These are phyloP conservation scores for Syngnathus rostellatus DNA, from an alignment of 2,797 vertebrate genomes.

Conservation along the genomic window DNA sequence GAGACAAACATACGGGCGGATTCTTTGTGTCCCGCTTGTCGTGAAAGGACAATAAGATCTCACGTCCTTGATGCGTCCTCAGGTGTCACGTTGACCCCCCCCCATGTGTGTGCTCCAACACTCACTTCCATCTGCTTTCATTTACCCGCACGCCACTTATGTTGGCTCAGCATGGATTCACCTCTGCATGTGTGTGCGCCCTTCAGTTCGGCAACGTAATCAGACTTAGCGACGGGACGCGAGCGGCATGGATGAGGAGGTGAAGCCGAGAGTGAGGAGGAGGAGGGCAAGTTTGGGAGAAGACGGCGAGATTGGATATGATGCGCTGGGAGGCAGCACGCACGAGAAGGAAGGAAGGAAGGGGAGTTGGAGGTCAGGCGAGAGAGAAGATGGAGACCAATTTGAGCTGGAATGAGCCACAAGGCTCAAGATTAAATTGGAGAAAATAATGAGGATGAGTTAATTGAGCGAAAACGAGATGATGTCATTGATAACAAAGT, in stretches of 20 bases:
- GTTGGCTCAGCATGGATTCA: conserved; percentile 54
- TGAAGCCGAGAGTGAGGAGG: conserved; percentile 6
- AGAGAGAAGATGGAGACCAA: neutral
- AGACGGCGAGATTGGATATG: neutral
- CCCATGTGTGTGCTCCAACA: neutral
- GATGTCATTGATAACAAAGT: conserved; percentile 31
- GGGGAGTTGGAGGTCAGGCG: conserved; percentile 21
- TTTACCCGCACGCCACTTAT: conserved; percentile 43
- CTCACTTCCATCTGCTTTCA: conserved; percentile 38
- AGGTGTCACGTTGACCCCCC: neutral
- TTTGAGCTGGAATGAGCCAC: neutral
- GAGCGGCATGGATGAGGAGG: neutral
- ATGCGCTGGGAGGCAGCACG: conserved; percentile 12
- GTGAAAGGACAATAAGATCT: conserved; percentile 9
- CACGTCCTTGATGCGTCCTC: conserved; percentile 11
- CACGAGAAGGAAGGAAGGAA: conserved; percentile 3
- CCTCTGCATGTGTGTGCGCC: conserved; percentile 13
- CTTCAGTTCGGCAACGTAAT: conserved; percentile 13
- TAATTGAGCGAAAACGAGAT: neutral
- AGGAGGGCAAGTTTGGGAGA: neutral
- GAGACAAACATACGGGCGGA: conserved; percentile 5
- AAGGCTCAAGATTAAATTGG: neutral
- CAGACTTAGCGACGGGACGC: neutral
- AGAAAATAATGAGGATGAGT: conserved; percentile 20
- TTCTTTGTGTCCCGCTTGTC: conserved; percentile 6